Evolutionary conservation across 2,113 vertebrate species (phyloP).

Genomic region (Calonectris borealis): DNA sequence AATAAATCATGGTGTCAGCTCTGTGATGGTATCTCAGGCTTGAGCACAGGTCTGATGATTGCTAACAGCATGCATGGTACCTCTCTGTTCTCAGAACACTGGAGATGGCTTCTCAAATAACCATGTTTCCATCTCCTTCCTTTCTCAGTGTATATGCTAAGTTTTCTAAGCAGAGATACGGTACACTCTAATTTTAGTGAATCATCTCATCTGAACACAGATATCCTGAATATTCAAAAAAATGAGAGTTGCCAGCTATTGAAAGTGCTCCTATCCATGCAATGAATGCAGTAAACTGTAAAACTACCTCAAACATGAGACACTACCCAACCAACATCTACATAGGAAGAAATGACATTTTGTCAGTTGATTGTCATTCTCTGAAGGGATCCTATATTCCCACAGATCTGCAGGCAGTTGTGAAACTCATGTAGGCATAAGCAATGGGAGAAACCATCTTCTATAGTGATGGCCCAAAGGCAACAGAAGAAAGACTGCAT

Average conservation of each 20-base stretch:
- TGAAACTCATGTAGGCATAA: background rate
- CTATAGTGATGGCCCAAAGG: background rate
- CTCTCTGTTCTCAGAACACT: background rate
- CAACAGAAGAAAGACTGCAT: background rate
- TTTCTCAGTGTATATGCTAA: background rate
- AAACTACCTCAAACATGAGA: background rate
- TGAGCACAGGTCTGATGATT: accelerated
- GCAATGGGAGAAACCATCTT: background rate
- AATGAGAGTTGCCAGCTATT: background rate
- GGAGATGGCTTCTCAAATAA: background rate
- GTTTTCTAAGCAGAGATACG: background rate
- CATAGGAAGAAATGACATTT: background rate
- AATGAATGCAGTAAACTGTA: background rate
- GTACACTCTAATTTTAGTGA: background rate
- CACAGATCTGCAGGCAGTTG: background rate
- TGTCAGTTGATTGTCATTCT: background rate
- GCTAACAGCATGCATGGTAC: background rate
- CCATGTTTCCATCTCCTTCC: background rate
- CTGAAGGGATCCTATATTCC: background rate
- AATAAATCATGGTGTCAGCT: background rate
- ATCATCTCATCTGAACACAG: background rate
- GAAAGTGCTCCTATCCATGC: background rate
- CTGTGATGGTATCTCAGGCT: background rate
- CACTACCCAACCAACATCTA: background rate
- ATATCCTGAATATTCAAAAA: background rate